phyloP scores from a whole-genome alignment of 2,113 vertebrate genomes.

The Nerophis lumbriciformis region DNA sequence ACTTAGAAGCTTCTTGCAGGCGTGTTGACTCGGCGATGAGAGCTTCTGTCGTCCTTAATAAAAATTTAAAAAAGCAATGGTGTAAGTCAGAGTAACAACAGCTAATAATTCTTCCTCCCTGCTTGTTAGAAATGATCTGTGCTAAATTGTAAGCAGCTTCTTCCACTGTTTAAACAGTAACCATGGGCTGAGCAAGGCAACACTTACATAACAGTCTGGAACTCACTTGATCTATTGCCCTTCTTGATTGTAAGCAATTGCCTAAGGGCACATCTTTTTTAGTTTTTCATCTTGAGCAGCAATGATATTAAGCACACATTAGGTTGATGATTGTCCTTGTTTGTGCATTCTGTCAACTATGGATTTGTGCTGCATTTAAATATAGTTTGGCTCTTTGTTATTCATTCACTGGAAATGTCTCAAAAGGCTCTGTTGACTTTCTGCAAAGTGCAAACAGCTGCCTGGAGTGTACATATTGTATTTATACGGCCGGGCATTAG shows the following conservation, averaged over 20 bases:
- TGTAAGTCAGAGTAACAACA: slow-evolving; percentile 12
- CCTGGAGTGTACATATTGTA: slow-evolving; percentile 19
- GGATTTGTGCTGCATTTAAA: slow-evolving; percentile 13
- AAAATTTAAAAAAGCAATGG: background rate
- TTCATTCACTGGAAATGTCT: slow-evolving; percentile 17
- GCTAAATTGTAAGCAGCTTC: slow-evolving; percentile 11
- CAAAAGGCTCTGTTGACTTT: slow-evolving; percentile 48
- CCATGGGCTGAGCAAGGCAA: slow-evolving; percentile 20
- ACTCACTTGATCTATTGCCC: slow-evolving; percentile 1
- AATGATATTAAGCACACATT: background rate
- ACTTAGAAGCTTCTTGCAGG: slow-evolving; percentile 37
- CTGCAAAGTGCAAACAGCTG: slow-evolving; percentile 38
- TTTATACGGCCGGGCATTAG: slow-evolving; percentile 51
- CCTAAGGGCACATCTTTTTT: background rate
- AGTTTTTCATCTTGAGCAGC: background rate
- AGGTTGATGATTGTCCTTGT: background rate
- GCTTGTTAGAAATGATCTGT: slow-evolving; percentile 11
- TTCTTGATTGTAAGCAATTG: slow-evolving; percentile 2
- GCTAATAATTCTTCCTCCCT: background rate
- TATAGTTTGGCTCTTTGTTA: slow-evolving; percentile 19
- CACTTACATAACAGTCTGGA: slow-evolving; percentile 25
- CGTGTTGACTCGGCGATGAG: slow-evolving; percentile 9
- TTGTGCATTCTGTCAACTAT: slow-evolving; percentile 2
- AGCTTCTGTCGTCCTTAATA: background rate
- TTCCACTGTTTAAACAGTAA: slow-evolving; percentile 53